Evolutionary conservation across 1,140 invertebrate genomes (phyloP), one percentile per base, ranked within the genome.

Genomic region (Drosophila sturtevanti): DNA sequence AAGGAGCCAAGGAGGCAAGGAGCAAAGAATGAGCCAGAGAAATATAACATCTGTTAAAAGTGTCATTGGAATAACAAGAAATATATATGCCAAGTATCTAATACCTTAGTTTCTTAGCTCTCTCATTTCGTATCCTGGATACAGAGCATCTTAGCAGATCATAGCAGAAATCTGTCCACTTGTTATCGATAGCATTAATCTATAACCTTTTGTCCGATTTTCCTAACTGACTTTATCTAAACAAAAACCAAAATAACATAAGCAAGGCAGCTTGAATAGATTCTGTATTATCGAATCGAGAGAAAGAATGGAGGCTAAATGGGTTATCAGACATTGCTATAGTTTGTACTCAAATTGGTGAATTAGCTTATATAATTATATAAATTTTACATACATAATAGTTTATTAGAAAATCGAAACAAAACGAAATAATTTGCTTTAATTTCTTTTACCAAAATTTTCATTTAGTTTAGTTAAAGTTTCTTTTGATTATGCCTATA

Each of bases 31-130:
- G 24, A 18, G 34, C 22, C n/a, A 60, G 79, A 72, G 82, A 86
- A 86, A 86, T 82, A 74, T 63, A 86, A 82, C 82, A 86, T 82
- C 82, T 86, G 82, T 82, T 86, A 71, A 89, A 79, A 82, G 75
- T 86, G 82, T 79, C 82, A 86, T 86, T 86, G 86, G 67, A 64
- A 48, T 14, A 48, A 66, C 37, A 56, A 85, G 74, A 85, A 86
- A 85, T 86, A 72, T 52, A 72, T 65, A 54, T 52, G 41, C 21
- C 54, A 5, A 55, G 38, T 24, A 22, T 48, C 22, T 31, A 22
- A 21, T 54, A 51, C 55, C 48, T 56, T 21, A n/a, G 35, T 63
- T 38, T 6, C 3, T 31, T 31, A 6, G 5, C 27, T 7, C 27
- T 31, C 27, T 31, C 2, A 31, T 6, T 31, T 63, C 24, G 5